Base-by-base conservation (phyloP, 2,888 invertebrate species). In the Neoitamus cyanurus region DNA sequence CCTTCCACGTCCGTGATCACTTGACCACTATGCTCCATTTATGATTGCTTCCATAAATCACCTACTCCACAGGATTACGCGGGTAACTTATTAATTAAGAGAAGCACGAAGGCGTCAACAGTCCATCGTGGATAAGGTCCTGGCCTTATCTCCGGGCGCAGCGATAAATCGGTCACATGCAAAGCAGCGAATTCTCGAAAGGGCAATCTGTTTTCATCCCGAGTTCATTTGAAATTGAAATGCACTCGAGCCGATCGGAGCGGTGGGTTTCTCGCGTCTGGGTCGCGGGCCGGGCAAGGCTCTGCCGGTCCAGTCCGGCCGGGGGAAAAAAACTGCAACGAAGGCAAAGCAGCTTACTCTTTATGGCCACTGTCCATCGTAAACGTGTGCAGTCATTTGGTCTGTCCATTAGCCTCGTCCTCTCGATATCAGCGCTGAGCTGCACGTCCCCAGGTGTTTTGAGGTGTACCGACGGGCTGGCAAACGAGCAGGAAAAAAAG, bases 381-480 rank as follows among this genome's bases (percentile, higher is more conserved):
- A 58, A 78, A 48, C 58, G 78, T 78, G 75, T 78, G 78, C 78
- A 78, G 58, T 58, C 78, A 75, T 78, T 78, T 78, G 78, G 78
- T 34, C 48, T 48, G 46, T 48, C 78, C 78, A 58, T 46, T 31
- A 78, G 78, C 34, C 58, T 58, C 78, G 46, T 58, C 58, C 48
- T 58, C 48, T 7, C 15, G 78, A 48, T 42, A 37, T 42, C 37
- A 37, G 15, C 42, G 48, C 46, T 30, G 34, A 31, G 34, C 25
- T 31, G 30, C 78, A 48, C 48, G 48, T 78, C 58, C 78, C 78
- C 48, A 58, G 78, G 78, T 48, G 58, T 78, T 78, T 78, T 58
- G 78, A 78, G 78, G 78, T 78, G 78, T 34, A 78, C 78, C 78
- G 58, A 78, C 78, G 42, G 37, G 78, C 28, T 46, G 42, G 28